Base-by-base conservation (phyloP, 92 coral and sea anemone genomes). In the Hydrozoanthus gracilis region DNA sequence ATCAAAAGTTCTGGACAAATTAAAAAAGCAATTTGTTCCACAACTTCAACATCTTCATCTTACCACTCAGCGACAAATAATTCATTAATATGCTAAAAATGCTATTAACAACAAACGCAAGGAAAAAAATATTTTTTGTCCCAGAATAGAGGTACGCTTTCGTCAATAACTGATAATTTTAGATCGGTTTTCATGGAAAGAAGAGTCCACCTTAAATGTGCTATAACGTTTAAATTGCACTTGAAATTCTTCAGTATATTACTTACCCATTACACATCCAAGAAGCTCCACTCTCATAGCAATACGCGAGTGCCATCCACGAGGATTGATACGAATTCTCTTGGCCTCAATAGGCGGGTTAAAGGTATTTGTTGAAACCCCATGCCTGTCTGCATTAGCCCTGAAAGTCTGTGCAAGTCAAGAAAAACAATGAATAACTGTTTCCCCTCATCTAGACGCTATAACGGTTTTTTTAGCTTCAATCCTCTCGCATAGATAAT, bases 221-320 rank as follows among this genome's bases (percentile, higher is more conserved):
- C 16, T 13, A 13, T 8, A 13, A 61, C 13, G 16, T 62, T 14
- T 3, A 14, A 20, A 3, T 14, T 0, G 15, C 12, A 4, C 4
- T 14, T 11, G 12, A 58, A 9, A 11, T 8, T 12, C 3, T 9
- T 11, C 3, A 58, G 15, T 11, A 58, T 8, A 11, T 1, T 68
- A 6, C 88, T 76, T 72, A 94, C 97, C 90, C 7, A 91, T 84
- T 35, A 86, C 86, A 71, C 98, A 94, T 45, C 98, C 98, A 80
- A 88, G 89, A 35, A 93, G 83, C 71, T 94, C 98, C 20, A 94
- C 78, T 87, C 98, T 91, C 98, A 94, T 90, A 2, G 98, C 93
- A 61, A 94, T 90, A 79, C 83, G 86, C 9, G 92, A 79, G 88
- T 89, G 61, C 98, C 98, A 94, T 73, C 88, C 89, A 68, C 89